Percentiles rank a stretch among this genome's conserved stretches.
Conservation (phyloP, 2,797 vertebrate genomes). For the Acanthis flammea region DNA sequence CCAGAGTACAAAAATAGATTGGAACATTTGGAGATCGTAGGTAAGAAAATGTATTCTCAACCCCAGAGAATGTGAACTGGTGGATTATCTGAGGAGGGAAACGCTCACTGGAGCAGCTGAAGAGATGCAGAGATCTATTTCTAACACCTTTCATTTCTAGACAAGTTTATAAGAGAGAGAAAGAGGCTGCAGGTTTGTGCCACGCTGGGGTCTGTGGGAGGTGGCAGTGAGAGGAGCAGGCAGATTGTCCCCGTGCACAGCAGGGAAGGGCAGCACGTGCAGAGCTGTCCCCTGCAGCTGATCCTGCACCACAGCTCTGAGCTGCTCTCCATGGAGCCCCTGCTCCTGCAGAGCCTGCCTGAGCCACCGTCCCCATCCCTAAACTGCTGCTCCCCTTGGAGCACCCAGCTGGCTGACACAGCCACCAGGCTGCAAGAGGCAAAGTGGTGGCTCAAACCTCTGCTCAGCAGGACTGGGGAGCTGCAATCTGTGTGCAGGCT, state of each 20-base stretch:
- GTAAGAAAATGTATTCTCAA: slow-evolving; percentile 17
- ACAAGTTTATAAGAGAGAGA: background rate
- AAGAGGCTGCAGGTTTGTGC: background rate
- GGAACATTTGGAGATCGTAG: slow-evolving; percentile 36
- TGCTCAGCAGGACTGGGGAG: background rate
- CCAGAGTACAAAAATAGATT: slow-evolving; percentile 43
- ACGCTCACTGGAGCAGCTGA: background rate
- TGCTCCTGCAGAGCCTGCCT: background rate
- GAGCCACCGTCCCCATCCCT: background rate
- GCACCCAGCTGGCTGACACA: background rate
- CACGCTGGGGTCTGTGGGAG: background rate
- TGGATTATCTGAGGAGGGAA: slow-evolving; percentile 7
- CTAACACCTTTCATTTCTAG: slow-evolving; percentile 15
- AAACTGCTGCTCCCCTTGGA: background rate
- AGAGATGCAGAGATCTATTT: background rate
- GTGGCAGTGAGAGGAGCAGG: background rate
- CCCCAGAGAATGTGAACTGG: background rate
- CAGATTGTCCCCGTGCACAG: background rate
- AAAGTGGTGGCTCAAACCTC: background rate
- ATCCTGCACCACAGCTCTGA: background rate
- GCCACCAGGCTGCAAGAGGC: background rate
- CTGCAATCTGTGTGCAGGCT: background rate
- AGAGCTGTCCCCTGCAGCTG: background rate
- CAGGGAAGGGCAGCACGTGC: background rate
- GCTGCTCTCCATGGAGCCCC: background rate